These are phyloP conservation scores for Charadrius vociferus DNA, from an alignment of 2,113 vertebrate species.

Conservation along the genomic window DNA sequence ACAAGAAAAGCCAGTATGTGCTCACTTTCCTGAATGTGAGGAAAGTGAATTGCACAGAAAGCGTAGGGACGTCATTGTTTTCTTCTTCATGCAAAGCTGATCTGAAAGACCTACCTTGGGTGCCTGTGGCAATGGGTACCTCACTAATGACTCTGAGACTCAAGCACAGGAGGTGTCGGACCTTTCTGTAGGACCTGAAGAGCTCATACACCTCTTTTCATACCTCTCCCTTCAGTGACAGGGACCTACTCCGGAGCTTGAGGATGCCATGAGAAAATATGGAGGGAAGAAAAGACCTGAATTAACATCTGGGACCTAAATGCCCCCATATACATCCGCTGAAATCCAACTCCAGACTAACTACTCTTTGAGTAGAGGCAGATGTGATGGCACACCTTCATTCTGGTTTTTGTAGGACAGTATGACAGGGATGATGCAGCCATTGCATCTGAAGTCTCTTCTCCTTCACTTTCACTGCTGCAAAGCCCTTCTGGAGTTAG, in stretches of 20 bases:
- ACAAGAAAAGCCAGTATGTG: not conserved
- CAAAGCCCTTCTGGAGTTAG: not conserved
- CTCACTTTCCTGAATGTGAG: not conserved
- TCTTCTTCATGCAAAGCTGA: not conserved
- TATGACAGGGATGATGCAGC: not conserved
- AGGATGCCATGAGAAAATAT: not conserved
- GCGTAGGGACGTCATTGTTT: not conserved
- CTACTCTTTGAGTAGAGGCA: not conserved
- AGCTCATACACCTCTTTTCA: not conserved
- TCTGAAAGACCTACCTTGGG: not conserved
- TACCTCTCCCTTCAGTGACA: not conserved
- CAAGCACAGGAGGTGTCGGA: not conserved
- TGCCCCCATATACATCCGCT: rapidly evolving
- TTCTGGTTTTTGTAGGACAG: not conserved
- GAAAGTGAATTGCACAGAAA: not conserved
- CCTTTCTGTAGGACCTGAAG: not conserved
- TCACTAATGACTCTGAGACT: not conserved
- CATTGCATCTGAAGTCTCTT: not conserved
- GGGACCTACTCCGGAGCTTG: not conserved
- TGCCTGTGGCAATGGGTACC: not conserved
- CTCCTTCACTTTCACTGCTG: not conserved
- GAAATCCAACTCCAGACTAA: not conserved
- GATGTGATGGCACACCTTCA: not conserved
- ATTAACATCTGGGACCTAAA: not conserved
- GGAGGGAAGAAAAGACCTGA: not conserved